phyloP scores from a whole-genome alignment of 2,113 vertebrate genomes.

The Candoia aspera region DNA sequence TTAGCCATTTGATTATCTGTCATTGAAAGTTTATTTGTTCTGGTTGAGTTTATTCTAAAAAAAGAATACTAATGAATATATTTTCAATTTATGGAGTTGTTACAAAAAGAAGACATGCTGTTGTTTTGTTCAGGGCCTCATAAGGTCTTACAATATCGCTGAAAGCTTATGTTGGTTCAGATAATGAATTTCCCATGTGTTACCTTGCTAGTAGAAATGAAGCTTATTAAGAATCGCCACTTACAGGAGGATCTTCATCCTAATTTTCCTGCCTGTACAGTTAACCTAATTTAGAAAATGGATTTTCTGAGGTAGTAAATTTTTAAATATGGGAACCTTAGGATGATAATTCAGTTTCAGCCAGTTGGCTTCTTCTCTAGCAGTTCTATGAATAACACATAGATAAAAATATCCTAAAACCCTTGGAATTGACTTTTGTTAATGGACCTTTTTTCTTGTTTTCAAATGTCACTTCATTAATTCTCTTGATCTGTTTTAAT shows the following conservation, averaged over 20 bases:
- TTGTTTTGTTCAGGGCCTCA: not conserved
- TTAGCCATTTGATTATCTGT: not conserved
- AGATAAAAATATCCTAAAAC: constrained; percentile 35
- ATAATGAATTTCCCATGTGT: not conserved
- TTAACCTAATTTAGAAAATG: constrained; percentile 42
- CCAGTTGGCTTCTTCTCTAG: constrained; percentile 34
- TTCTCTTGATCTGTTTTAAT: constrained; percentile 5
- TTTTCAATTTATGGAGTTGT: not conserved
- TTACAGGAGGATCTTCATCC: not conserved
- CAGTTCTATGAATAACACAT: constrained; percentile 28
- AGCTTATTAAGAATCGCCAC: constrained; percentile 7
- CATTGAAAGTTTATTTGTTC: not conserved
- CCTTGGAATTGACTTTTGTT: constrained; percentile 27
- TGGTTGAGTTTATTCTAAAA: not conserved
- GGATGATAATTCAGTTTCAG: constrained; percentile 42
- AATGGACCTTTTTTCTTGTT: constrained; percentile 16
- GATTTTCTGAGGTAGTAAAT: constrained; percentile 38
- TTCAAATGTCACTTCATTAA: constrained; percentile 31
- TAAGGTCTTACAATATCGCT: not conserved
- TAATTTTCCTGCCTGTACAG: constrained; percentile 13
- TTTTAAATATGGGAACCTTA: constrained; percentile 49
- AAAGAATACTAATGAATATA: not conserved
- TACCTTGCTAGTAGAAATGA: not conserved
- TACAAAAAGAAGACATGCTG: not conserved
- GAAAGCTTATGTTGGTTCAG: not conserved